Conservation (phyloP, 2,113 vertebrate genomes). For the Petromus typicus region DNA sequence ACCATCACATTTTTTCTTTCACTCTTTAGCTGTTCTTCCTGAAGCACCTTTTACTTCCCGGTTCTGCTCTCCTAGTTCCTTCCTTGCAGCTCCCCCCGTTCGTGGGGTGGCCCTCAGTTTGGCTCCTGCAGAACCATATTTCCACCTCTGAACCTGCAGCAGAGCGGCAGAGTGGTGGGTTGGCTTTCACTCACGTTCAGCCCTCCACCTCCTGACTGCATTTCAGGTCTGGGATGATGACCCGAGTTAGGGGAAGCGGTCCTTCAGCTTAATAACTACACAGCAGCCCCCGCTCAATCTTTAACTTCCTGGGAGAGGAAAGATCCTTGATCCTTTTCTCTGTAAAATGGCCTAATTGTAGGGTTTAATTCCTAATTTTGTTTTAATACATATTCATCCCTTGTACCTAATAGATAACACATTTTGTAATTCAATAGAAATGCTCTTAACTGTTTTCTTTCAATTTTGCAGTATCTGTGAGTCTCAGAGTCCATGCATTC, state of each 20-base stretch:
- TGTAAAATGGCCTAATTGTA: not conserved
- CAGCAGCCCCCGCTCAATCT: not conserved
- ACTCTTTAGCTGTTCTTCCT: not conserved
- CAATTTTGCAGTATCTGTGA: constrained; percentile 7
- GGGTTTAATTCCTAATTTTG: constrained; percentile 11
- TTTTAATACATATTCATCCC: constrained; percentile 2
- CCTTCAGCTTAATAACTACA: not conserved
- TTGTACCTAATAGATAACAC: constrained; percentile 18
- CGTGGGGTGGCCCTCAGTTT: too few relatives aligned
- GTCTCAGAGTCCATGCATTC: constrained; percentile 42
- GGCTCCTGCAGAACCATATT: not conserved
- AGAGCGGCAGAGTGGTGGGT: not conserved
- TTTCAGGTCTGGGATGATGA: not conserved
- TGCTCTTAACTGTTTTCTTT: constrained; percentile 21
- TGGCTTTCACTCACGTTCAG: too few relatives aligned
- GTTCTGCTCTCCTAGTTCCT: not conserved
- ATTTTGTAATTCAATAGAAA: constrained; percentile 23
- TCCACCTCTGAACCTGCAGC: not conserved
- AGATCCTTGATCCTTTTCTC: not conserved
- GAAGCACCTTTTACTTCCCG: not conserved
- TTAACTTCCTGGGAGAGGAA: not conserved
- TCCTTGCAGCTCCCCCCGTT: not conserved
- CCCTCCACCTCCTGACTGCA: too few relatives aligned
- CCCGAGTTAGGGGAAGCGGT: not conserved
- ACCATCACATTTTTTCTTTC: too few relatives aligned